Base-by-base conservation (phyloP, 2,113 vertebrate genomes). In the Gymnobelideus leadbeateri region DNA sequence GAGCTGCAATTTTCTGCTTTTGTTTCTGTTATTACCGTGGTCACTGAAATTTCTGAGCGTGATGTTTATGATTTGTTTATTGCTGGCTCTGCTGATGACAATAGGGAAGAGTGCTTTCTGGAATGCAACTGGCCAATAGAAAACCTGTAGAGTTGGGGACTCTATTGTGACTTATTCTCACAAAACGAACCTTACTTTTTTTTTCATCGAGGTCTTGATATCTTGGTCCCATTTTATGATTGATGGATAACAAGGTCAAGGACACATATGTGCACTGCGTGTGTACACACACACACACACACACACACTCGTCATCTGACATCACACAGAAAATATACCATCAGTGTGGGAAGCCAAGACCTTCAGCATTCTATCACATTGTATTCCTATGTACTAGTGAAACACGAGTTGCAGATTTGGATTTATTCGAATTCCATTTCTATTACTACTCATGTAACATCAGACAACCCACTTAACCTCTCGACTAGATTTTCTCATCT, bases 1-100 rank as follows among this genome's bases (percentile, higher is more conserved):
- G 93, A 51, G 90, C 91, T 97, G 96, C 94, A 96, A 95, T 98
- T 98, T 98, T 98, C 96, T 95, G 95, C 96, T 98, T 98, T 98
- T 97, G 96, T 98, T 98, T 98, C 97, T 96, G 96, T 97, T 98
- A 50, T 93, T 93, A 97, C 96, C 92, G 95, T 92, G 92, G 93
- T 94, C n/a, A 95, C 95, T 96, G 96, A 97, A 97, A 98, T 98
- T 98, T 98, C 95, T 93, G 96, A 97, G 95, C 84, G 90, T 12
- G 68, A 24, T 91, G 14, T 96, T 94, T 95, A 96, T 95, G 95
- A 91, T 97, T 97, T 98, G 97, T 97, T 96, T 94, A 95, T 93
- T 52, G 89, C 91, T 96, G 90, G 90, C 50, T 93, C 84, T 97
- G 95, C 77, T 95, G 96, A 97, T 47, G 94, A 91, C 93, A 97